A percentile compares a stretch with the other conserved stretches of the same genome.
These are phyloP conservation scores for Esox niger DNA, from an alignment of 2,113 vertebrate species.

Conservation along the genomic window DNA sequence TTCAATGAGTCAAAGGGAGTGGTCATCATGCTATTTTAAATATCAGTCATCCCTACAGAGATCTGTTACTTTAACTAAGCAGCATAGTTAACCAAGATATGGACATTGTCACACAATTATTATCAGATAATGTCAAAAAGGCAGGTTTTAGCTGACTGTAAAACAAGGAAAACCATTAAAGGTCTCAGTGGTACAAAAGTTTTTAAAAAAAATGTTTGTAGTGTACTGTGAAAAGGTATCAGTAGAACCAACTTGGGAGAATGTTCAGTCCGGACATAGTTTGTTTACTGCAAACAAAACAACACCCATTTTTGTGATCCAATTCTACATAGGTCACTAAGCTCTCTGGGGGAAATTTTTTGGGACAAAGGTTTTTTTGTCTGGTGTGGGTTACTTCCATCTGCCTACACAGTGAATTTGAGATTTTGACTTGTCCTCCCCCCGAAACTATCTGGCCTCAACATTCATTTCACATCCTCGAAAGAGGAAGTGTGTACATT, in stretches of 20 bases:
- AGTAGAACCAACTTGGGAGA: constrained; percentile 9
- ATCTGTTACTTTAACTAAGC: neutral
- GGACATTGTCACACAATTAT: neutral
- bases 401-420: constrained; percentile 2
- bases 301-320: neutral
- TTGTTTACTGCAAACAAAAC: constrained; percentile 43
- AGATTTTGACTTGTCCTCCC: too few species aligned
- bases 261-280: neutral
- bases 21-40: neutral
- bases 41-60: neutral
- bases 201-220: too few species aligned
- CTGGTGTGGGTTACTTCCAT: neutral
- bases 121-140: neutral
- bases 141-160: constrained; percentile 2
- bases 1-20: neutral
- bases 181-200: constrained; percentile 3
- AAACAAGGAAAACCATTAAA: neutral
- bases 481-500: neutral
- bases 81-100: neutral
- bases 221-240: too few species aligned
- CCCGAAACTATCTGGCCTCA: neutral
- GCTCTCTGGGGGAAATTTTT: neutral
- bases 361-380: constrained; percentile 48
- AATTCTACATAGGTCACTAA: neutral
- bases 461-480: neutral